A percentile compares a stretch with the other conserved stretches of the same genome.
These are phyloP conservation scores for Microtus richardsoni DNA, from an alignment of 2,113 vertebrate genomes.

Conservation along the genomic window DNA sequence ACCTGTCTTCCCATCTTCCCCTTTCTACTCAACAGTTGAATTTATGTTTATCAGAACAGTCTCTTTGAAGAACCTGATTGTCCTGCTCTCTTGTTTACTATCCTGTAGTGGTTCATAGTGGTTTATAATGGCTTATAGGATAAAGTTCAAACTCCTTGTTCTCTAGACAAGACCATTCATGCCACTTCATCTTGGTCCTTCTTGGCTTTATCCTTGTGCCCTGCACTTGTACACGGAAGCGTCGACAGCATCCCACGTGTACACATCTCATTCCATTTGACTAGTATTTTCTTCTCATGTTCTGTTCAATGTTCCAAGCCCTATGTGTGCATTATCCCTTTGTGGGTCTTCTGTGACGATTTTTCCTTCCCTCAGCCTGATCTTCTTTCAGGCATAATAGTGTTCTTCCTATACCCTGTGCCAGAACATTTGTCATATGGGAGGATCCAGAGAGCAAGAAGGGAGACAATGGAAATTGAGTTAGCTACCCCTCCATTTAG, in stretches of 20 bases:
- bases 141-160: not conserved
- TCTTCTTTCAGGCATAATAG: not conserved
- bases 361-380: not conserved
- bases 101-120: not conserved
- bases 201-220: not conserved
- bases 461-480: not conserved
- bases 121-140: not conserved
- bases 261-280: not conserved
- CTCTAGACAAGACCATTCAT: not conserved
- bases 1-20: not conserved
- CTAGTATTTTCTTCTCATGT: not conserved
- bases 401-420: not conserved
- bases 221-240: not conserved
- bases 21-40: not conserved
- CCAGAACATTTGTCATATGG: not conserved
- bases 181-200: not conserved
- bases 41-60: not conserved
- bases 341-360: not conserved
- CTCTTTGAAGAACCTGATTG: constrained; percentile 3
- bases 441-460: not conserved
- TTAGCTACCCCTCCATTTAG: not conserved
- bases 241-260: not conserved
- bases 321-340: not conserved
- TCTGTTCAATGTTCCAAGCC: not conserved
- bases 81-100: not conserved